Percentiles rank a stretch among this genome's conserved stretches.
Conservation (phyloP, 1,140 invertebrate species). For the Trichonephila clavipes region DNA sequence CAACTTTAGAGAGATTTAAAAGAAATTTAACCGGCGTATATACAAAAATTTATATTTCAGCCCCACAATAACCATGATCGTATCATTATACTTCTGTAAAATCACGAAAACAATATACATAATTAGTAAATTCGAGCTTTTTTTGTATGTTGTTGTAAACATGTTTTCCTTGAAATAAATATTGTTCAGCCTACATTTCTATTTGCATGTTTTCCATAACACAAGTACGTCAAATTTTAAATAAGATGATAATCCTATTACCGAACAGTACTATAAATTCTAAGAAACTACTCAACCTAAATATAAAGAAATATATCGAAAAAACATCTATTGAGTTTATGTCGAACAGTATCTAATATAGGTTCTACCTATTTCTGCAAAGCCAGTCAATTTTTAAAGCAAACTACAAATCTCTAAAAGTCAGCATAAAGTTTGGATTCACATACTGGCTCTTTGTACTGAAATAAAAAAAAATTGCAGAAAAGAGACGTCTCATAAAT, state of each 20-base stretch:
- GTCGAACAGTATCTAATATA: not conserved
- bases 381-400: slow-evolving; percentile 15
- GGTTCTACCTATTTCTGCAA: not conserved
- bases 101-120: too few species aligned
- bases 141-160: too few species aligned
- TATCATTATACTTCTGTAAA: too few species aligned
- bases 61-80: too few species aligned
- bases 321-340: not conserved
- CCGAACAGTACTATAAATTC: not conserved
- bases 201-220: too few species aligned
- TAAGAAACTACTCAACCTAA: not conserved
- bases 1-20: too few species aligned
- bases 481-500: slow-evolving; percentile 42
- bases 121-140: too few species aligned
- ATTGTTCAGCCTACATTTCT: too few species aligned
- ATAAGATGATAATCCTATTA: not conserved
- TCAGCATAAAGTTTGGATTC: not conserved
- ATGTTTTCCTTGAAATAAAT: too few species aligned
- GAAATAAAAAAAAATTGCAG: slow-evolving; percentile 10
- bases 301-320: not conserved
- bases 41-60: too few species aligned
- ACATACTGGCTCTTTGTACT: not conserved
- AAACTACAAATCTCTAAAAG: slow-evolving; percentile 8
- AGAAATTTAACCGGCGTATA: too few species aligned
- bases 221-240: too few species aligned